Percentiles rank a stretch among this genome's conserved stretches.
Evolutionary conservation across 2,888 invertebrate species (phyloP).

Genomic region (Tachina fera): DNA sequence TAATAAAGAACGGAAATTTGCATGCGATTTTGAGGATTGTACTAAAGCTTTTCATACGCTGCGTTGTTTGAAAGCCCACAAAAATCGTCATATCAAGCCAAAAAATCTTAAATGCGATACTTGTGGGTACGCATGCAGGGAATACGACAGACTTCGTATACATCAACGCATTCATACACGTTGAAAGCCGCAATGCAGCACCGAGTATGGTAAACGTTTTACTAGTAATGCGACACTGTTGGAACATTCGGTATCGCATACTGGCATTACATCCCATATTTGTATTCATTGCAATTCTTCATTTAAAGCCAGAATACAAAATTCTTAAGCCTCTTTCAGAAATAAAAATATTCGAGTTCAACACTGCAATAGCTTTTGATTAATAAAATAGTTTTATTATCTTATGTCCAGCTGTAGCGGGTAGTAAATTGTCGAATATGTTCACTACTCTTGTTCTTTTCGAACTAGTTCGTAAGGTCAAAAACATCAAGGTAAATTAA

Average conservation of each 20-base stretch:
- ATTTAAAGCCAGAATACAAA: constrained; percentile 74
- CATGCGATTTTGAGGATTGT: constrained; percentile 76
- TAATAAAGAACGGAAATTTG: constrained; percentile 75
- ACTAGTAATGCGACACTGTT: constrained; percentile 69
- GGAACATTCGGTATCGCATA: constrained; percentile 73
- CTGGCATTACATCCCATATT: constrained; percentile 71
- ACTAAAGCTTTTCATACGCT: constrained; percentile 76
- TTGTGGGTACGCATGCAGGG: constrained; percentile 71
- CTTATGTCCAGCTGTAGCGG: too few relatives aligned
- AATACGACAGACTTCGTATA: constrained; percentile 77
- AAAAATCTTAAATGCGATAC: constrained; percentile 74
- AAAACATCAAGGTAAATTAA: too few relatives aligned
- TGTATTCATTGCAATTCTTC: constrained; percentile 75
- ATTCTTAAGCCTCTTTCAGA: neutral
- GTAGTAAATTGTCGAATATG: too few relatives aligned
- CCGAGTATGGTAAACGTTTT: constrained; percentile 64
- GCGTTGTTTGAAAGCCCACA: constrained; percentile 76
- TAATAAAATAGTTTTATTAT: too few relatives aligned
- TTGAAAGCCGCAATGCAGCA: too few relatives aligned
- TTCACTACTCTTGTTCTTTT: too few relatives aligned
- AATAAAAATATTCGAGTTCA: neutral
- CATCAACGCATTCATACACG: constrained; percentile 77
- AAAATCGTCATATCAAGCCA: constrained; percentile 75
- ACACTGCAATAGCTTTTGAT: too few relatives aligned
- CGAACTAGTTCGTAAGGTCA: too few relatives aligned